A percentile compares a stretch with the other conserved stretches of the same genome.
phyloP scores from a whole-genome alignment of 2,888 invertebrate species.

The Agrochola macilenta region DNA sequence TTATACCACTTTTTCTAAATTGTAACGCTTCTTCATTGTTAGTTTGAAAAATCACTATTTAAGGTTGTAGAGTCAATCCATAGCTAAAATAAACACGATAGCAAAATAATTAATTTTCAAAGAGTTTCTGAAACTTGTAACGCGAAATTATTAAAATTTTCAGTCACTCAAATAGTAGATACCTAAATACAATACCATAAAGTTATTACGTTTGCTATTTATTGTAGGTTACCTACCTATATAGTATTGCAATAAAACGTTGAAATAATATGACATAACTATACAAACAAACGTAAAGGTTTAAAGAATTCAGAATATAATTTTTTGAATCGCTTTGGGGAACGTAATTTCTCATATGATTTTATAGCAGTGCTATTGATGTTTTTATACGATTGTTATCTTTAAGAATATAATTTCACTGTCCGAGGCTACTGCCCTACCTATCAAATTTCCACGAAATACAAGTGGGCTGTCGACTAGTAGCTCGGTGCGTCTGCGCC shows the following conservation, averaged over 20 bases:
- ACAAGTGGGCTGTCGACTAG: conserved; percentile 63
- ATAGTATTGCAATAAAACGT: neutral
- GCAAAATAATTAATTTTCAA: neutral
- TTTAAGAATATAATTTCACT: conserved; percentile 4
- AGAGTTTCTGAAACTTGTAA: neutral
- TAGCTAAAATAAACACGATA: neutral
- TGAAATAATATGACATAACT: neutral
- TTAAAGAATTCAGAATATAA: neutral
- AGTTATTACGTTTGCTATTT: neutral
- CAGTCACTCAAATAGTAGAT: neutral
- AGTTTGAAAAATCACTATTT: neutral
- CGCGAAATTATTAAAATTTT: neutral
- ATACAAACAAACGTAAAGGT: neutral
- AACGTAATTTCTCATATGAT: conserved; percentile 1
- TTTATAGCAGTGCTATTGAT: neutral
- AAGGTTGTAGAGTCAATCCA: neutral
- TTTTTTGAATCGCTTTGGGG: neutral
- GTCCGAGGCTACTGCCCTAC: conserved; percentile 61
- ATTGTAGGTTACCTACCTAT: neutral
- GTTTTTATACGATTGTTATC: conserved; percentile 17
- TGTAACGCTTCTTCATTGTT: neutral
- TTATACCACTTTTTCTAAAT: neutral
- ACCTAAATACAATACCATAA: neutral
- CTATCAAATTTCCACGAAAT: conserved; percentile 75
- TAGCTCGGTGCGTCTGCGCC: conserved; percentile 25